A percentile compares a stretch with the other conserved stretches of the same genome.
These are phyloP conservation scores for Syncerus caffer DNA, from an alignment of 2,797 vertebrate genomes.

Conservation along the genomic window DNA sequence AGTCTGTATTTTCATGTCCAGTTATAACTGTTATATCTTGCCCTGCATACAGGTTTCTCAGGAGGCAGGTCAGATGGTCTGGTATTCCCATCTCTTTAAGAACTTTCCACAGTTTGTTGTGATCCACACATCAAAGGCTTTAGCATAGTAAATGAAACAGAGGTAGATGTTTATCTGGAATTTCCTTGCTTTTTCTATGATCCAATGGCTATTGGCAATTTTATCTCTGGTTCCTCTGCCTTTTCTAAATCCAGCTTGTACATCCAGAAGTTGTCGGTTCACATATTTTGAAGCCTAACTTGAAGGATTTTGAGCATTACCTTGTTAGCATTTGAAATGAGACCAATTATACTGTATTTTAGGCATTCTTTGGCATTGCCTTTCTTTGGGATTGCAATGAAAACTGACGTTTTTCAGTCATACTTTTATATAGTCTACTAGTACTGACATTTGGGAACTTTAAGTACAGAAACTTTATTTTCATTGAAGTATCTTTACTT, in stretches of 20 bases:
- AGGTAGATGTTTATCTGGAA: not conserved
- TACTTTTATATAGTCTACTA: not conserved
- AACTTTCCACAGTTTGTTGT: not conserved
- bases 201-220: not conserved
- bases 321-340: not conserved
- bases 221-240: not conserved
- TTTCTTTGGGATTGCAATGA: not conserved
- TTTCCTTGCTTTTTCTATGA: not conserved
- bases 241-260: not conserved
- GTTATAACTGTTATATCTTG: not conserved
- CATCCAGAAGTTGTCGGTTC: not conserved
- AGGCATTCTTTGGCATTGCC: not conserved
- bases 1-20: not conserved
- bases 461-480: not conserved
- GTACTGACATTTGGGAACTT: not conserved
- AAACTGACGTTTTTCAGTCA: not conserved
- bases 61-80: not conserved
- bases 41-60: not conserved
- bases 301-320: not conserved
- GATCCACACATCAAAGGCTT: not conserved
- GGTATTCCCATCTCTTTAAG: not conserved
- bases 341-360: not conserved
- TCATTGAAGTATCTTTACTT: not conserved
- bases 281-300: not conserved
- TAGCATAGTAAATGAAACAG: not conserved